Percentiles rank a stretch among this genome's conserved stretches.
These are phyloP conservation scores for Tapera naevia DNA, from an alignment of 2,797 vertebrate species.

Conservation along the genomic window DNA sequence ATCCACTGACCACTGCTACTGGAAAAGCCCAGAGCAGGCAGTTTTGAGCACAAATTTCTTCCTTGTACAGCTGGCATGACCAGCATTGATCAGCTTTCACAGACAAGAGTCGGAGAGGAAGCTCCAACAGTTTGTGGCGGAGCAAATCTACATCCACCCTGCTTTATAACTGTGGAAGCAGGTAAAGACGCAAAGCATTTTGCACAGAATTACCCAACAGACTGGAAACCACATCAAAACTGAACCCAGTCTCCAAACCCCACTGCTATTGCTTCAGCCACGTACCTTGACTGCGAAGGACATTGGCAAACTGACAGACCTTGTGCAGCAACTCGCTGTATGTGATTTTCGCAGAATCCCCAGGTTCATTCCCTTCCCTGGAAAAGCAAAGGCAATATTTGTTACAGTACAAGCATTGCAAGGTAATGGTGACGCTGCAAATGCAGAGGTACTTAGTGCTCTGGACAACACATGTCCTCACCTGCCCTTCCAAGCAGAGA, in stretches of 20 bases:
- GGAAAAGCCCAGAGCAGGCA: background rate
- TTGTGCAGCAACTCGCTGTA: constrained; percentile 89
- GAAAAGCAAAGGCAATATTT: constrained; percentile 34
- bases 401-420: background rate
- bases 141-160: background rate
- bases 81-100: background rate
- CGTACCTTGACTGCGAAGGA: constrained; percentile 91
- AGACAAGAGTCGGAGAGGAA: background rate
- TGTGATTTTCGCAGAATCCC: constrained; percentile 85
- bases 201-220: background rate
- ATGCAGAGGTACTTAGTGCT: background rate
- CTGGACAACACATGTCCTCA: background rate
- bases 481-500: background rate
- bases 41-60: background rate
- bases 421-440: background rate
- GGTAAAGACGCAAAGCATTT: background rate
- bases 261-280: background rate
- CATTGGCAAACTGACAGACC: constrained; percentile 93
- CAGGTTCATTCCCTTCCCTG: constrained; percentile 97
- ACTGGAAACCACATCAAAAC: background rate
- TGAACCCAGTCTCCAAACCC: background rate
- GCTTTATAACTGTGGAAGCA: background rate
- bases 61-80: background rate
- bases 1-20: background rate
- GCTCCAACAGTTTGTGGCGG: rapidly evolving